Percentiles rank a stretch among this genome's conserved stretches.
These are phyloP conservation scores for Argyresthia goedartella DNA, from an alignment of 2,888 invertebrate species.

Conservation along the genomic window DNA sequence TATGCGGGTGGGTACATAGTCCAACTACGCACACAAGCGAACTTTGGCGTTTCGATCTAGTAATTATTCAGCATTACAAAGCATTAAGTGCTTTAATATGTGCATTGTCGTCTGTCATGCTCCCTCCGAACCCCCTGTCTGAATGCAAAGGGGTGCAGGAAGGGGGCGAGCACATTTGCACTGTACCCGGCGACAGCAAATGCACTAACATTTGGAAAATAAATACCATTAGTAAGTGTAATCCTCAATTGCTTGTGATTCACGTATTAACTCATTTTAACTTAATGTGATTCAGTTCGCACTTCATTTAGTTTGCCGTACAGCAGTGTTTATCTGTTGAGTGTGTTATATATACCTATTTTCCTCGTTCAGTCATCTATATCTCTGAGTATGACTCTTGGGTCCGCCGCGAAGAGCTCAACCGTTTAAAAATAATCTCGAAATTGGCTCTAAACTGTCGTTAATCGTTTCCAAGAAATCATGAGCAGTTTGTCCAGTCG, in stretches of 20 bases:
- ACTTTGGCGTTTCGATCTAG: constrained; percentile 19
- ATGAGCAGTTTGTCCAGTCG: no score
- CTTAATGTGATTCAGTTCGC: neutral
- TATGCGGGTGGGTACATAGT: constrained; percentile 50
- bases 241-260: neutral
- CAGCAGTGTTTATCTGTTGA: no score
- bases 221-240: no score
- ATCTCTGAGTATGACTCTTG: no score
- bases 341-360: no score
- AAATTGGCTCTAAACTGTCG: no score
- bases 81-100: constrained; percentile 34
- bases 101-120: constrained; percentile 15
- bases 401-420: no score
- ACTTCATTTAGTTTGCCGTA: no score
- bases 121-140: constrained; percentile 3
- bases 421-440: no score
- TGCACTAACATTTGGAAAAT: no score
- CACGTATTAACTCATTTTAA: neutral
- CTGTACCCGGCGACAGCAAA: neutral
- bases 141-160: neutral
- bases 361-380: no score
- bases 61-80: constrained; percentile 53
- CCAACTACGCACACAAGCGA: constrained; percentile 20
- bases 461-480: no score
- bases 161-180: neutral